These are phyloP conservation scores for Siniperca undulata DNA, from an alignment of 2,797 vertebrate genomes.

Conservation along the genomic window DNA sequence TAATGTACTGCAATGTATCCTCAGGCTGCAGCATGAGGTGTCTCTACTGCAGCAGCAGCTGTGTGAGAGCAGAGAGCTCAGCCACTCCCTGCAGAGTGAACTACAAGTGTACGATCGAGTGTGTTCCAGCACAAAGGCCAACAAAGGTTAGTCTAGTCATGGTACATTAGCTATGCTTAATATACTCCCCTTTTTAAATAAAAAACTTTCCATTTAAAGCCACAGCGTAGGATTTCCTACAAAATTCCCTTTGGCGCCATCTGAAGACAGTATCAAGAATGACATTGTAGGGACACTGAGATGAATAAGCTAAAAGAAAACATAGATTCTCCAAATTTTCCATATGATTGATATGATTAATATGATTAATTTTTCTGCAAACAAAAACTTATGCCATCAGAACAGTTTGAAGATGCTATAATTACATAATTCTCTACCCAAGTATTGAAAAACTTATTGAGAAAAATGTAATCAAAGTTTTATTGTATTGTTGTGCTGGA, in stretches of 20 bases:
- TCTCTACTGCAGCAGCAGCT: constrained; percentile 92
- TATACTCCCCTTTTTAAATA: not conserved
- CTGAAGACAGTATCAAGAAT: constrained; percentile 29
- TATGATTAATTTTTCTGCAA: not conserved
- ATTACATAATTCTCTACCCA: not conserved
- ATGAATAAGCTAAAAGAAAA: not conserved
- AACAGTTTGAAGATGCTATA: not conserved
- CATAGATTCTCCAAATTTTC: not conserved
- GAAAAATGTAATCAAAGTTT: not conserved
- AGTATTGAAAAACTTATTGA: not conserved
- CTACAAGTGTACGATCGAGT: constrained; percentile 89
- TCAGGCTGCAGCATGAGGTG: constrained; percentile 91
- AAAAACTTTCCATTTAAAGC: not conserved
- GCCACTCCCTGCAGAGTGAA: constrained; percentile 90
- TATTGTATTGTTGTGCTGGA: not conserved
- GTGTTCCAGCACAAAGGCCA: constrained; percentile 76
- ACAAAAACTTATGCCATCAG: not conserved
- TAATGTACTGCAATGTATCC: not conserved
- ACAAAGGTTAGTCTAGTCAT: constrained; percentile 83
- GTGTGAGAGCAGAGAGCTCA: constrained; percentile 89
- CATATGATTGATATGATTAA: not conserved
- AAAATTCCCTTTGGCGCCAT: constrained; percentile 24
- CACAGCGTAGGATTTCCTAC: not conserved
- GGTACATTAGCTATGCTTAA: not conserved
- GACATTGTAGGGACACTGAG: not conserved